Evolutionary conservation across 2,888 invertebrate genomes (phyloP), one percentile per base, ranked within the genome.

Genomic region (Athetis lepigone): DNA sequence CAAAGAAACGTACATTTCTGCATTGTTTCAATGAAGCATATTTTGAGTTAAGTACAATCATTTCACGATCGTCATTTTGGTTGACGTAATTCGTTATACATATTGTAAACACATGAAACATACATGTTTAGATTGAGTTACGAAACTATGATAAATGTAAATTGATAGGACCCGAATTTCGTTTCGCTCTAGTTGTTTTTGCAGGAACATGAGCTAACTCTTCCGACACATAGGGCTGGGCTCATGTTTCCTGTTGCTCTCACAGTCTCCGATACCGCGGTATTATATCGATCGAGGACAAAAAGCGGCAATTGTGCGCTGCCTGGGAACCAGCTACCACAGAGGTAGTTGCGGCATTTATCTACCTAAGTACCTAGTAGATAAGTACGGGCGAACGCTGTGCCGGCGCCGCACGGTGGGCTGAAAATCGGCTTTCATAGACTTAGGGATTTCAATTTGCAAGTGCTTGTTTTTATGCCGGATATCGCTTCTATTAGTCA

Each of bases 191-290:
- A 18, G 96, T 96, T 93, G 97, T 96, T 79, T 96, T 78, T 74
- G 80, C 82, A 82, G 86, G 88, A 88, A 58, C 96, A 95, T 88
- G 97, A 97, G 96, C 95, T 95, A 64, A 94, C 96, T 82, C 97
- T 97, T 90, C 97, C 97, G 90, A 96, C 96, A 91, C 96, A 96
- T 96, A 96, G 88, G 96, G 96, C 83, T 95, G 95, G 80, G 97
- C 96, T 72, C 91, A 78, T 96, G 64, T 97, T 97, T 90, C 97
- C 97, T 82, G 97, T 96, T 57, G 96, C 96, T 72, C 97, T 97
- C 89, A 91, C 97, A 80, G 95, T 95, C 80, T 85, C 96, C 70
- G 96, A 96, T 92, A 93, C 94, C 57, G 92, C 94, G 86, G 91
- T 81, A 88, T 86, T 89, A 85, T 85, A 88, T 88, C 80, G 86